Percentiles rank a stretch among this genome's conserved stretches.
phyloP scores from a whole-genome alignment of 2,888 invertebrate species.

The Axea sp. region DNA sequence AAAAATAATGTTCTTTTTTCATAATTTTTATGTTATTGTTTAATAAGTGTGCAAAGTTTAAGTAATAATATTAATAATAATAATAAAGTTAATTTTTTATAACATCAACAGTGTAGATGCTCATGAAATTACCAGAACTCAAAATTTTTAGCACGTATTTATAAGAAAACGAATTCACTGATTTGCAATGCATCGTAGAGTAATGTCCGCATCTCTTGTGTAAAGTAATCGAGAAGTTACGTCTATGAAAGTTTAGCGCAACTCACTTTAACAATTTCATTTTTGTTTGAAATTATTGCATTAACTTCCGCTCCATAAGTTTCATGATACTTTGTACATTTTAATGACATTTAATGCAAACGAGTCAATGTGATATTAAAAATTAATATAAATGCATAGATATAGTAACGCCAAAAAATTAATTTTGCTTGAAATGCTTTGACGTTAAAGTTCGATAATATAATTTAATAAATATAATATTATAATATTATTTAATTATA shows the following conservation, averaged over 20 bases:
- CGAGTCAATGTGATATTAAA: constrained; percentile 2
- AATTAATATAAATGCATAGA: background rate
- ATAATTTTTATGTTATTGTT: too few species aligned
- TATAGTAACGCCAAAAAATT: constrained; percentile 3
- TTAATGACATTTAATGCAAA: constrained; percentile 7
- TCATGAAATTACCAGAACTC: constrained; percentile 12
- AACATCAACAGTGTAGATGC: constrained; percentile 24
- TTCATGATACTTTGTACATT: constrained; percentile 23
- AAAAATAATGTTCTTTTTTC: too few species aligned
- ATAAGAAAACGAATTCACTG: constrained; percentile 41
- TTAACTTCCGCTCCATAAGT: constrained; percentile 33
- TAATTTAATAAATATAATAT: too few species aligned
- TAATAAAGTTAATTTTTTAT: constrained; percentile 5
- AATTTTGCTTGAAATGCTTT: background rate
- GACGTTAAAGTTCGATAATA: too few species aligned
- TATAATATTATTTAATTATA: too few species aligned
- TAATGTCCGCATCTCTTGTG: constrained; percentile 49
- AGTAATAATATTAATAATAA: too few species aligned
- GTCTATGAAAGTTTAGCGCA: constrained; percentile 23
- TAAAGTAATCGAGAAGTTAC: constrained; percentile 59
- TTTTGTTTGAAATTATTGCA: constrained; percentile 49
- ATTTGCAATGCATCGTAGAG: constrained; percentile 49
- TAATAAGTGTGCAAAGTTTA: too few species aligned
- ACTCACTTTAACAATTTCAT: constrained; percentile 24
- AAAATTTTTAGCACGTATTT: constrained; percentile 51